These are phyloP conservation scores for Steatornis caripensis DNA, from an alignment of 2,113 vertebrate genomes.

Conservation along the genomic window DNA sequence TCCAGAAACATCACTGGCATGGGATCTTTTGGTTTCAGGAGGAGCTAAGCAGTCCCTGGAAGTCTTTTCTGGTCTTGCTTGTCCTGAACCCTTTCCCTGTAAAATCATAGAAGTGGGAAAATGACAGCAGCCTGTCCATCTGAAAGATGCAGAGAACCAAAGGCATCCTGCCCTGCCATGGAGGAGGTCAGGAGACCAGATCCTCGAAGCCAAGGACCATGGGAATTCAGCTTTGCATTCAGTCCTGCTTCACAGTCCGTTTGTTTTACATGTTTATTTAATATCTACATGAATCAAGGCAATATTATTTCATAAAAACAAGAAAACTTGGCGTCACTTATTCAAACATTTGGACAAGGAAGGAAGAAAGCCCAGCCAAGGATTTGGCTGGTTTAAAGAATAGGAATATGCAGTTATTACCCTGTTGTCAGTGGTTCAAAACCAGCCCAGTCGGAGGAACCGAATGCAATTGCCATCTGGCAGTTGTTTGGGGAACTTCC, in stretches of 20 bases:
- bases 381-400: constrained; percentile 22
- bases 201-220: constrained; percentile 3
- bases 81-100: neutral
- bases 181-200: neutral
- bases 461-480: constrained; percentile 8
- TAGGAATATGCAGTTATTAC: constrained; percentile 8
- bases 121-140: neutral
- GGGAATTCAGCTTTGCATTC: constrained; percentile 37
- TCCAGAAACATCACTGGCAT: neutral
- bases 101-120: neutral
- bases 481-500: constrained; percentile 19
- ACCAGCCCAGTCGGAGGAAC: neutral
- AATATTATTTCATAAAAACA: constrained; percentile 39
- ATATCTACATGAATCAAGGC: constrained; percentile 39
- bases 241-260: neutral
- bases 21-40: neutral
- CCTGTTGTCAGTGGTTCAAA: constrained; percentile 12
- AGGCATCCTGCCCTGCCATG: neutral
- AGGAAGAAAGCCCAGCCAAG: constrained; percentile 32
- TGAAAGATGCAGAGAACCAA: neutral
- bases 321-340: constrained; percentile 47
- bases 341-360: constrained; percentile 59
- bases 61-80: neutral
- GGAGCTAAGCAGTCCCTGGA: neutral
- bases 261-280: constrained; percentile 53